Conservation (phyloP, 2,888 invertebrate species). For the Phalera bucephala region DNA sequence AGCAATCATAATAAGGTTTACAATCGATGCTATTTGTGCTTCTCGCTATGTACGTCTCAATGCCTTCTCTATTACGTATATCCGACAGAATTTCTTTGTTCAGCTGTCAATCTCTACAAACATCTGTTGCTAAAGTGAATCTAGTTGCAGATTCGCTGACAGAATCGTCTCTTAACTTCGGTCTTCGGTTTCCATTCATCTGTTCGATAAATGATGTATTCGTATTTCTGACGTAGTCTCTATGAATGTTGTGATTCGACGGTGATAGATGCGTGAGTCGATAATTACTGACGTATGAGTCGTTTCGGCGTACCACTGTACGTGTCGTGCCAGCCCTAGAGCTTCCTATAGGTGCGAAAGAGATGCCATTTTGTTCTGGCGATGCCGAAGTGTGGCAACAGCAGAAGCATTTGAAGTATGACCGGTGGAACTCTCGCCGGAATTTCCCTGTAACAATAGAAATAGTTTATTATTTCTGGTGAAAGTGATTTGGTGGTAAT, state of each 20-base stretch:
- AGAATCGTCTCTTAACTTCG: slow-evolving; percentile 66
- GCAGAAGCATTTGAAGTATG: slow-evolving; percentile 85
- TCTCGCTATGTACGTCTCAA: slow-evolving; percentile 60
- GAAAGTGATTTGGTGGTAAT: no score
- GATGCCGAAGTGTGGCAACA: slow-evolving; percentile 54
- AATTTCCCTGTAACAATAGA: slow-evolving; percentile 86
- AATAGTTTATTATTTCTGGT: slow-evolving; percentile 18
- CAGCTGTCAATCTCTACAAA: slow-evolving; percentile 69
- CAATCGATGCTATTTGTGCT: slow-evolving; percentile 73
- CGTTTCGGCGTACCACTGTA: slow-evolving; percentile 71
- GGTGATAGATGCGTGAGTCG: slow-evolving; percentile 72
- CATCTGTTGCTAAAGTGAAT: slow-evolving; percentile 68
- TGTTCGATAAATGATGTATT: slow-evolving; percentile 77
- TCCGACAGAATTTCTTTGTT: slow-evolving; percentile 43
- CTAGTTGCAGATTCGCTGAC: slow-evolving; percentile 69
- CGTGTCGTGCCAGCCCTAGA: slow-evolving; percentile 70
- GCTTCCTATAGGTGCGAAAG: slow-evolving; percentile 72
- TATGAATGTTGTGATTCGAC: slow-evolving; percentile 72
- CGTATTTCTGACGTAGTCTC: slow-evolving; percentile 65
- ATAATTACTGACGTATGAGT: slow-evolving; percentile 75
- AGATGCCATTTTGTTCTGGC: slow-evolving; percentile 67
- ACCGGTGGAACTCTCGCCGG: slow-evolving; percentile 87
- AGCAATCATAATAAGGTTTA: slow-evolving; percentile 75
- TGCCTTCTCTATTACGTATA: slow-evolving; percentile 53
- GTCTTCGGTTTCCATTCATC: slow-evolving; percentile 64